Conservation (phyloP, 2,113 vertebrate genomes). For the Naja naja region DNA sequence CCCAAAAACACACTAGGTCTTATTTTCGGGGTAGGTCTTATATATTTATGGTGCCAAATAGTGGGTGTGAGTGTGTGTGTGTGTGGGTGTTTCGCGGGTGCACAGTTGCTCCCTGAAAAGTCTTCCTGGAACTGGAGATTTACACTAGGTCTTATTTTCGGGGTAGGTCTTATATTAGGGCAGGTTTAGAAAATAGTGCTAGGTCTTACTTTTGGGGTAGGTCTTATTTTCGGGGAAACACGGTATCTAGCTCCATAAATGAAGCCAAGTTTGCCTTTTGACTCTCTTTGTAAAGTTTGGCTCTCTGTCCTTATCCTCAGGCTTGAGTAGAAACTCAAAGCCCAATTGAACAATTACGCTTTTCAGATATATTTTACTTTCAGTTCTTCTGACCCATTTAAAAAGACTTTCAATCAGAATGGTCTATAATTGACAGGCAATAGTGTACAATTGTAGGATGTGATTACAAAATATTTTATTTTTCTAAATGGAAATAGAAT, state of each 20-base stretch:
- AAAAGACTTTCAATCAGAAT: neutral
- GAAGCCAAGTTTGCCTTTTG: conserved; percentile 30
- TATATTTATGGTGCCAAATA: too few relatives aligned
- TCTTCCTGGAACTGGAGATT: too few relatives aligned
- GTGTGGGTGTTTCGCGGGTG: too few relatives aligned
- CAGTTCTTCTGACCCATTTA: neutral
- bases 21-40: too few relatives aligned
- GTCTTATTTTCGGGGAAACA: too few relatives aligned
- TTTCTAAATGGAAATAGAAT: neutral
- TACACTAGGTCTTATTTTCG: too few relatives aligned
- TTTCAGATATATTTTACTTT: neutral
- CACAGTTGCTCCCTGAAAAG: too few relatives aligned
- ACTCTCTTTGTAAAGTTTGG: neutral
- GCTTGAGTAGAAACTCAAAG: neutral
- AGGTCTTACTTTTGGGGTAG: too few relatives aligned
- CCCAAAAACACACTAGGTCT: too few relatives aligned
- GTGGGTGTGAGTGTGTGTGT: too few relatives aligned
- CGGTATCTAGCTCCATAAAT: conserved; percentile 40
- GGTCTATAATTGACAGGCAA: neutral
- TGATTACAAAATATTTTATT: neutral
- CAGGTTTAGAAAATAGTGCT: too few relatives aligned
- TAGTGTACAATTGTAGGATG: neutral
- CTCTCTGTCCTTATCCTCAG: conserved; percentile 7
- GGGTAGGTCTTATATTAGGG: too few relatives aligned
- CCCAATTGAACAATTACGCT: neutral